A percentile compares a stretch with the other conserved stretches of the same genome.
These are phyloP conservation scores for Leptobrachium leishanense DNA, from an alignment of 2,113 vertebrate species.

Conservation along the genomic window DNA sequence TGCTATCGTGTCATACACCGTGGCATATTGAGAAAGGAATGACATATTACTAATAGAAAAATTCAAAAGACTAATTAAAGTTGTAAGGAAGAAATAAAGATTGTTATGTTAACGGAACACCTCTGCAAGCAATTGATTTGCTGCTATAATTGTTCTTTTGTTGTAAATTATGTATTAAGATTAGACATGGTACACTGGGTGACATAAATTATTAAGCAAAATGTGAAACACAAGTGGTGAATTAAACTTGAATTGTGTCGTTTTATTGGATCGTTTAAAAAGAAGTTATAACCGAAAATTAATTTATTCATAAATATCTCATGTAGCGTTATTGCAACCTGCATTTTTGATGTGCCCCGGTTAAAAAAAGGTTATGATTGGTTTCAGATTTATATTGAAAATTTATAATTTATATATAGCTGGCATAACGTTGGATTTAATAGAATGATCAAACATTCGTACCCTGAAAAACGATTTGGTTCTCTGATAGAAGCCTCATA, in stretches of 20 bases:
- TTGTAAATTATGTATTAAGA: constrained; percentile 45
- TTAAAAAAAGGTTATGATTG: too few relatives aligned
- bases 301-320: too few relatives aligned
- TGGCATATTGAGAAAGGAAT: neutral
- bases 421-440: too few relatives aligned
- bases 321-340: too few relatives aligned
- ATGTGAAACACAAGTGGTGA: constrained; percentile 28
- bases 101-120: constrained; percentile 20
- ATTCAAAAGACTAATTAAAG: constrained; percentile 19
- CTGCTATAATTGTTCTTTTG: constrained; percentile 39
- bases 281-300: neutral
- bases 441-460: too few relatives aligned
- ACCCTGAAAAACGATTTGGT: too few relatives aligned
- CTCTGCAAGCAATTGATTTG: constrained; percentile 34
- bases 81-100: constrained; percentile 16
- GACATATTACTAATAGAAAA: neutral
- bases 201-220: constrained; percentile 42
- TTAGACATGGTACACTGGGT: constrained; percentile 44
- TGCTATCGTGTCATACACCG: neutral
- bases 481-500: too few relatives aligned
- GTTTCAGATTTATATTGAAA: too few relatives aligned
- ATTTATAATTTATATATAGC: too few relatives aligned
- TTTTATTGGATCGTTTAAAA: constrained; percentile 16
- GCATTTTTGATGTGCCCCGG: too few relatives aligned
- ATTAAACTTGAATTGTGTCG: constrained; percentile 38